Conservation (phyloP, 2,113 vertebrate species). For the Gnathonemus longibarbis region DNA sequence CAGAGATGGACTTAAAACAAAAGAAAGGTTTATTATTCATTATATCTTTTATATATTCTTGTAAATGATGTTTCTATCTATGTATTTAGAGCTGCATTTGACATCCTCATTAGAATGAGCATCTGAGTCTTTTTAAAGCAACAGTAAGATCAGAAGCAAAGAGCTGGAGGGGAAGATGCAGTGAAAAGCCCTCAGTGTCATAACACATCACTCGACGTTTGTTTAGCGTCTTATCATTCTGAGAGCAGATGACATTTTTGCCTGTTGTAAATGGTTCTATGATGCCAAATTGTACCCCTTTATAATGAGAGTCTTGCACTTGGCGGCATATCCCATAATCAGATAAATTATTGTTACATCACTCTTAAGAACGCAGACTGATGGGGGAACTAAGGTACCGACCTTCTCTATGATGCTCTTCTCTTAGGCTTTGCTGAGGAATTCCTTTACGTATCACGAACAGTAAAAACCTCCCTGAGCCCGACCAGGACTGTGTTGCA, state of each 20-base stretch:
- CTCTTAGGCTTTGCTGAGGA: neutral
- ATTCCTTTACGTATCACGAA: neutral
- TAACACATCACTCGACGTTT: conserved; percentile 20
- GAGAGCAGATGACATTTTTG: conserved; percentile 27
- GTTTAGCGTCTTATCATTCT: conserved; percentile 21
- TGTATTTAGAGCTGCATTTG: neutral
- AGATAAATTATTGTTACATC: conserved; percentile 14
- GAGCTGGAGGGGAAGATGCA: conserved; percentile 2
- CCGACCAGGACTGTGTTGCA: neutral
- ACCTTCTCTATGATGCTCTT: neutral
- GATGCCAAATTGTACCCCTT: conserved; percentile 21
- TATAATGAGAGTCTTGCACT: conserved; percentile 16
- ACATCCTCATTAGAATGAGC: neutral
- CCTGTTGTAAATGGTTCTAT: conserved; percentile 6
- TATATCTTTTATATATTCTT: neutral
- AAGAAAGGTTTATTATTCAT: neutral
- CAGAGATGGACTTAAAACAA: neutral
- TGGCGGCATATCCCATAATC: conserved; percentile 20
- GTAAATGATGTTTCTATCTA: neutral
- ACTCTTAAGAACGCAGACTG: conserved; percentile 5
- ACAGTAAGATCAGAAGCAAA: conserved; percentile 14
- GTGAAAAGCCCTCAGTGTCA: conserved; percentile 16
- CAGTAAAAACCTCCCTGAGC: neutral
- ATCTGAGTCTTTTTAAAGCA: neutral
- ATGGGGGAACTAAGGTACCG: neutral